Base-by-base conservation (phyloP, 2,888 invertebrate species). In the Dioctria rufipes region DNA sequence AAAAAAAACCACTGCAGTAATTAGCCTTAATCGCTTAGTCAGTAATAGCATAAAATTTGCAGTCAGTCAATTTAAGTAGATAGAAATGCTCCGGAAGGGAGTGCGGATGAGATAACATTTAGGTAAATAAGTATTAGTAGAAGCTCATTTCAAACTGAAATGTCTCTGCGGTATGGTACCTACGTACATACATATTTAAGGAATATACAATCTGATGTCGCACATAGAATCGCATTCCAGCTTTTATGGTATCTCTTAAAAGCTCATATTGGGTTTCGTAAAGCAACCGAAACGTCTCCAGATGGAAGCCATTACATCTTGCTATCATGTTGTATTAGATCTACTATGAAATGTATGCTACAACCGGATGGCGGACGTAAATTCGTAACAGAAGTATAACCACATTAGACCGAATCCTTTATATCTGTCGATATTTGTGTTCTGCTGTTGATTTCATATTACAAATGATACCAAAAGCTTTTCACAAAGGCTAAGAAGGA, bases 201-300 rank as follows among this genome's bases (percentile, higher is more conserved):
- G 58, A 9, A 73, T 58, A 73, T 60, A 58, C 73, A 58, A 73
- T 73, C 54, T 58, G 43, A 39, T 69, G 54, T 54, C 58, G 54
- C 73, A 13, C 25, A 73, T 37, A 13, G 54, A 37, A 58, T 42
- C 43, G 40, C 42, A 58, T 54, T 25, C 60, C 58, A 58, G 54
- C 40, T 60, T 73, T 73, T 60, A 60, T 43, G 39, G 58, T 13
- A 73, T 73, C 73, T 73, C 73, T 73, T 73, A 73, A 73, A 73
- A 73, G 73, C 73, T 73, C 54, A 13, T 60, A 42, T 58, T 73
- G 58, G 42, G 40, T 73, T 60, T 73, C 69, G 69, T 51, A 69
- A 25, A 54, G 49, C 69, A 69, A 54, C 54, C 69, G 69, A 69
- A 69, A 49, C 69, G 69, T 39, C 73, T 58, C 73, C 73, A 73